Evolutionary conservation across 2,888 invertebrate genomes (phyloP).

Genomic region (Theretra japonica): DNA sequence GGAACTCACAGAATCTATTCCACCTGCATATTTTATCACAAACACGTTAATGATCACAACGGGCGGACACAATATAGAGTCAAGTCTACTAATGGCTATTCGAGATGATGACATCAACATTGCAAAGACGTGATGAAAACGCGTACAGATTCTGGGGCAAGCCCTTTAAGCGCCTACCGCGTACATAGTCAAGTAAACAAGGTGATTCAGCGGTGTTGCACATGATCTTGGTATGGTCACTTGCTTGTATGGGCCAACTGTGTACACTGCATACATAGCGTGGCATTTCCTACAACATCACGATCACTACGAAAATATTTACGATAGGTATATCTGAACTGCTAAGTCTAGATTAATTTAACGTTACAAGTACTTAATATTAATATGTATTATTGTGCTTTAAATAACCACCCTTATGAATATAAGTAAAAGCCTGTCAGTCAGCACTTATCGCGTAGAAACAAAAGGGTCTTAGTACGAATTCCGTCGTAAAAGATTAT

Average conservation of each 20-base stretch:
- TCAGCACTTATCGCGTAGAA: not conserved
- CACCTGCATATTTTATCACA: constrained; percentile 22
- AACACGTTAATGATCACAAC: constrained; percentile 14
- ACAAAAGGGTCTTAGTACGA: not conserved
- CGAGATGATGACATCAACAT: constrained; percentile 45
- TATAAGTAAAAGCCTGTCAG: not conserved
- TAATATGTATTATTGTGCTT: not conserved
- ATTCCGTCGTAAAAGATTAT: not conserved
- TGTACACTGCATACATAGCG: constrained; percentile 55
- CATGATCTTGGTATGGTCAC: constrained; percentile 56
- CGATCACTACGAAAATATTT: not conserved
- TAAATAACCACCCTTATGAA: not conserved
- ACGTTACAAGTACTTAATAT: no score
- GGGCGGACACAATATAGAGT: constrained; percentile 14
- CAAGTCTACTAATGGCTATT: constrained; percentile 16
- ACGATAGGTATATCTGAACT: not conserved
- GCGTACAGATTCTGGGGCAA: constrained; percentile 46
- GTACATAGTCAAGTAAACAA: constrained; percentile 57
- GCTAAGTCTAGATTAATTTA: no score
- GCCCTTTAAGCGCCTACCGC: constrained; percentile 47
- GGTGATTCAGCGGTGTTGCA: constrained; percentile 70
- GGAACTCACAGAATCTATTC: constrained; percentile 9
- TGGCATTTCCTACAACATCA: not conserved
- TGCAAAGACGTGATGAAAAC: constrained; percentile 37
- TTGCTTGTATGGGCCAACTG: constrained; percentile 54